A percentile compares a stretch with the other conserved stretches of the same genome.
phyloP scores from a whole-genome alignment of 2,113 vertebrate genomes.

The Anguilla rostrata region DNA sequence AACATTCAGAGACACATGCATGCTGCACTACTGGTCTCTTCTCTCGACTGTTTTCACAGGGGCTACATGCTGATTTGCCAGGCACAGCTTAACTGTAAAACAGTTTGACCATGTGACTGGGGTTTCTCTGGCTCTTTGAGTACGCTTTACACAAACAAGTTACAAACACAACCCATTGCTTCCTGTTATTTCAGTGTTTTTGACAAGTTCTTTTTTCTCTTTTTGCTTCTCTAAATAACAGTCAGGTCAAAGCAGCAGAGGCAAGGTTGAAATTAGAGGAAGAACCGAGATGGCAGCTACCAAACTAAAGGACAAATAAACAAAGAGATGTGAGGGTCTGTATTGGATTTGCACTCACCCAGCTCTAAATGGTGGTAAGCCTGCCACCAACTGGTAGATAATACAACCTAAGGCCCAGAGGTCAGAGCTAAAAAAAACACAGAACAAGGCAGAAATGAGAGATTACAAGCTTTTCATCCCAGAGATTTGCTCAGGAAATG shows the following conservation, averaged over 20 bases:
- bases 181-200: constrained; percentile 37
- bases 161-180: constrained; percentile 21
- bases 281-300: not conserved
- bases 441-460: constrained; percentile 18
- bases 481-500: not conserved
- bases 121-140: constrained; percentile 17
- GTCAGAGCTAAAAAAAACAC: constrained; percentile 75
- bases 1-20: not conserved
- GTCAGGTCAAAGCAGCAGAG: constrained; percentile 11
- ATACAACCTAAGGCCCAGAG: constrained; percentile 99
- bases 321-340: not conserved
- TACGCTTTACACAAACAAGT: constrained; percentile 22
- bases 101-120: constrained; percentile 8
- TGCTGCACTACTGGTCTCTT: not conserved
- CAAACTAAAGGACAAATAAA: not conserved
- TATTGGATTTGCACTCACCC: constrained; percentile 76
- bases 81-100: constrained; percentile 18
- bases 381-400: constrained; percentile 97
- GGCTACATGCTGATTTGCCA: not conserved
- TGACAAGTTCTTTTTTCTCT: constrained; percentile 14
- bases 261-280: not conserved
- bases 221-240: constrained; percentile 17
- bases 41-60: not conserved
- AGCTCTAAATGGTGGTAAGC: constrained; percentile 95
- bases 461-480: not conserved